Percentiles rank a stretch among this genome's conserved stretches.
Evolutionary conservation across 2,797 vertebrate genomes (phyloP).

Genomic region (Hirundo rustica): DNA sequence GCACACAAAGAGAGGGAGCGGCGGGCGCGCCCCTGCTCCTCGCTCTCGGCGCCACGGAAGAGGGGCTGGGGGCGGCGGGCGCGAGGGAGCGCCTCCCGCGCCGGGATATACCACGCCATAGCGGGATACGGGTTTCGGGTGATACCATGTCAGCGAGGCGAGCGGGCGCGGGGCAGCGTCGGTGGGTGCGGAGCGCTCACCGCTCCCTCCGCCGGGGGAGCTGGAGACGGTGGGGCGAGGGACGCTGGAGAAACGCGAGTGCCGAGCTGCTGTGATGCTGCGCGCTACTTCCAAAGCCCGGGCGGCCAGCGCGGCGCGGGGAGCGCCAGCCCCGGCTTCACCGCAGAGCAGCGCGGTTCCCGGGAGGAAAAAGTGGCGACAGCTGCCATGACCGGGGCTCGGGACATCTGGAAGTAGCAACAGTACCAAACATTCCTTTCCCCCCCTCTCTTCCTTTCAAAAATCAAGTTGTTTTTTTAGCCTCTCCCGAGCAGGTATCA

Average conservation of each 20-base stretch:
- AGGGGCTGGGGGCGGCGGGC: not conserved
- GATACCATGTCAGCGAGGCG: conserved; percentile 22
- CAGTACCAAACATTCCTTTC: fast-evolving
- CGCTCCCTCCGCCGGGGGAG: not conserved
- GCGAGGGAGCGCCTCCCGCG: conserved; percentile 19
- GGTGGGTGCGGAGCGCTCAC: not conserved
- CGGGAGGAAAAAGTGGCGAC: not conserved
- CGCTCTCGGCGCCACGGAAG: not conserved
- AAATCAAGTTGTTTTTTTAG: not conserved
- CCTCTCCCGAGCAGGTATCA: not conserved
- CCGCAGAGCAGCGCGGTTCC: not conserved
- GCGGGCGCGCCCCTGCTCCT: not conserved
- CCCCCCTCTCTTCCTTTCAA: fast-evolving
- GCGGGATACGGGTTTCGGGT: not conserved
- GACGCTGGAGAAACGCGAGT: not conserved
- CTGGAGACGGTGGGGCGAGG: too few species aligned
- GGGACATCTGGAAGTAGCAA: not conserved
- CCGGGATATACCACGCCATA: conserved; percentile 27
- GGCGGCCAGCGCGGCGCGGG: not conserved
- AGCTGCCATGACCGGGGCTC: not conserved
- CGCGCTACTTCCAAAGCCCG: not conserved
- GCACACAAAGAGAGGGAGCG: conserved; percentile 43
- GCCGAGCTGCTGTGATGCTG: not conserved
- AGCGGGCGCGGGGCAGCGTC: not conserved
- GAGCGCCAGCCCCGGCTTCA: not conserved